Percentiles rank a stretch among this genome's conserved stretches.
Conservation (phyloP, 2,888 invertebrate species). For the Ophion ventricosus region DNA sequence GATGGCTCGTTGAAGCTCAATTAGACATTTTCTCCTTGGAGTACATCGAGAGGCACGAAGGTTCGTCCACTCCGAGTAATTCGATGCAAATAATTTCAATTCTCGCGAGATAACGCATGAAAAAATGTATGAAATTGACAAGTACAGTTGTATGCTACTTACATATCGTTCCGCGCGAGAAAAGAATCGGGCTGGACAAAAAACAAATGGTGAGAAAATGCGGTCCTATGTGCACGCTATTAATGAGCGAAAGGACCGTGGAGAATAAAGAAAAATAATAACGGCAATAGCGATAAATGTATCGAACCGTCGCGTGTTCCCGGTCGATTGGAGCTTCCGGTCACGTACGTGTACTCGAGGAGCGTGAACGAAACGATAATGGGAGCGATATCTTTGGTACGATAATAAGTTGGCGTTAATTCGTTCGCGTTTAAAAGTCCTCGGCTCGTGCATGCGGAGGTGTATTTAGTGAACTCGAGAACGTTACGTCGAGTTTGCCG, state of each 20-base stretch:
- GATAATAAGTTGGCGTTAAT: conserved; percentile 28
- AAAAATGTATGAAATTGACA: neutral
- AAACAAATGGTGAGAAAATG: neutral
- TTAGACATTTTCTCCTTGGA: too few relatives aligned
- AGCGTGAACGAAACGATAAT: conserved; percentile 41
- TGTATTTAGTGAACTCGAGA: conserved; percentile 1
- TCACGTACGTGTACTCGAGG: conserved; percentile 23
- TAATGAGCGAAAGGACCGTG: neutral
- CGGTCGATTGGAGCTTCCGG: conserved; percentile 39
- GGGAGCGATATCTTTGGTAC: conserved; percentile 10
- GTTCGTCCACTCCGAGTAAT: neutral
- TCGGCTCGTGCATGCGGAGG: neutral
- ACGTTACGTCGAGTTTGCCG: neutral
- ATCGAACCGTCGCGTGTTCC: conserved; percentile 29
- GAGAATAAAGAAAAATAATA: neutral
- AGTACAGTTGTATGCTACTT: neutral
- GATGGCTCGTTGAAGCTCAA: neutral
- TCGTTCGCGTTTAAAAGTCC: conserved; percentile 31
- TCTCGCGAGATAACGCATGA: neutral
- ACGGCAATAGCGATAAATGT: neutral
- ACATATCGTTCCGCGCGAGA: neutral
- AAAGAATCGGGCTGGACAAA: neutral
- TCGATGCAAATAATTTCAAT: neutral
- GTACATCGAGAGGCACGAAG: too few relatives aligned
- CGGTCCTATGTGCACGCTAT: conserved; percentile 5